A percentile compares a stretch with the other conserved stretches of the same genome.
Evolutionary conservation across 1,140 invertebrate species (phyloP).

Genomic region (Oedothorax gibbosus): DNA sequence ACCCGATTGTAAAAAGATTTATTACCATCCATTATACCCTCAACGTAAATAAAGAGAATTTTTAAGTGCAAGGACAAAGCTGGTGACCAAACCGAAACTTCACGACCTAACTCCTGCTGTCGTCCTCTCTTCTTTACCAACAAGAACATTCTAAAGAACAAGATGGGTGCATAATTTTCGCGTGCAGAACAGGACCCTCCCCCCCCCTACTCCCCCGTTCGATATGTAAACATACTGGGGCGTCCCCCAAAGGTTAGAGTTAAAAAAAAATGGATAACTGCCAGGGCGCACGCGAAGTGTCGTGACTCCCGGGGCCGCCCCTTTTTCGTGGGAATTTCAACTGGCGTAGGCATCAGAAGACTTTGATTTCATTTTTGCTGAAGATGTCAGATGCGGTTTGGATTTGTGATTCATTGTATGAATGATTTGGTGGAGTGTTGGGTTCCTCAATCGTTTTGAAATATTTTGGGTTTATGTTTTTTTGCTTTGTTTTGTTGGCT

Average conservation of each 20-base stretch:
- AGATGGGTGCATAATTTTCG: conserved; percentile 37
- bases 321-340: conserved; percentile 50
- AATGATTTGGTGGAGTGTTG: not conserved
- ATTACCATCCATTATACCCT: too few species aligned
- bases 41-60: too few species aligned
- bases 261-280: conserved; percentile 2
- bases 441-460: not conserved
- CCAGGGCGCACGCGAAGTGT: conserved; percentile 45
- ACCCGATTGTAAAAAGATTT: too few species aligned
- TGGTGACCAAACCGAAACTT: too few species aligned
- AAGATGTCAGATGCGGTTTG: conserved; percentile 44
- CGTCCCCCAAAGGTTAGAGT: not conserved
- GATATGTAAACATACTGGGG: conserved; percentile 53
- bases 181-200: conserved; percentile 45
- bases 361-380: conserved; percentile 59
- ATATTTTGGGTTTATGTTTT: too few species aligned
- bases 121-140: conserved; percentile 2
- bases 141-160: conserved; percentile 8
- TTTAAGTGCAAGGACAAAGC: too few species aligned
- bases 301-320: conserved; percentile 47
- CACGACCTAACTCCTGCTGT: not conserved
- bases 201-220: conserved; percentile 19
- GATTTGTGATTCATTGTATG: not conserved
- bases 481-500: too few species aligned
- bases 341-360: conserved; percentile 38